phyloP scores from a whole-genome alignment of 2,797 vertebrate genomes.

The Anolis apletophallus region DNA sequence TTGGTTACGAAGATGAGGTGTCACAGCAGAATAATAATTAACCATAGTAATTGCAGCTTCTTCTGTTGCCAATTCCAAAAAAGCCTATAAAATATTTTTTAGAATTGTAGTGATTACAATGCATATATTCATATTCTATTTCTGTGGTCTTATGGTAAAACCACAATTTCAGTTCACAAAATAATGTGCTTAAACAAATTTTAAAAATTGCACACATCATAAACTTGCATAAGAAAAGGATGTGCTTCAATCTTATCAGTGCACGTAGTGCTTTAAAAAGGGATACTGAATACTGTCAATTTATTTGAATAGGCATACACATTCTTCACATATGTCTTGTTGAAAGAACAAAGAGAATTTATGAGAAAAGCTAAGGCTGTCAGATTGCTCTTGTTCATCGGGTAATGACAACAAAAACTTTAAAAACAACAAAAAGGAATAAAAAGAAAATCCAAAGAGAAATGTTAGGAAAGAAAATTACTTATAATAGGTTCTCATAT shows the following conservation, averaged over 20 bases:
- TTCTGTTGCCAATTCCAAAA: conserved; percentile 96
- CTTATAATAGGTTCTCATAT: not conserved
- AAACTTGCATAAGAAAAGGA: not conserved
- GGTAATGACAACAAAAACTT: not conserved
- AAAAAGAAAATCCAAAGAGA: not conserved
- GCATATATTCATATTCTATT: not conserved
- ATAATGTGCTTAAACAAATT: not conserved
- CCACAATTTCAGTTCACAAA: not conserved
- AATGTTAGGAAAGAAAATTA: not conserved
- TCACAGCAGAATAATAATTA: conserved; percentile 94
- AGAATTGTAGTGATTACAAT: conserved; percentile 33
- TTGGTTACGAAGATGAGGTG: conserved; percentile 92
- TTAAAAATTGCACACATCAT: not conserved
- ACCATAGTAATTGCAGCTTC: conserved; percentile 97
- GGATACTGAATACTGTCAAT: not conserved
- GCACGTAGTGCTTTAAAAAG: not conserved
- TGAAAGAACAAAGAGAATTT: not conserved
- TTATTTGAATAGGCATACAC: not conserved
- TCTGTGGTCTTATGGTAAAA: not conserved
- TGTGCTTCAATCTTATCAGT: not conserved
- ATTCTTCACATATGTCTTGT: not conserved
- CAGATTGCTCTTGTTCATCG: not conserved
- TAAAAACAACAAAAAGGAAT: not conserved
- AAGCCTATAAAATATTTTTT: conserved; percentile 82
- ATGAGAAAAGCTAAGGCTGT: not conserved